A percentile compares a stretch with the other conserved stretches of the same genome.
Evolutionary conservation across 2,113 vertebrate genomes (phyloP).

Genomic region (Herpetotheres cachinnans): DNA sequence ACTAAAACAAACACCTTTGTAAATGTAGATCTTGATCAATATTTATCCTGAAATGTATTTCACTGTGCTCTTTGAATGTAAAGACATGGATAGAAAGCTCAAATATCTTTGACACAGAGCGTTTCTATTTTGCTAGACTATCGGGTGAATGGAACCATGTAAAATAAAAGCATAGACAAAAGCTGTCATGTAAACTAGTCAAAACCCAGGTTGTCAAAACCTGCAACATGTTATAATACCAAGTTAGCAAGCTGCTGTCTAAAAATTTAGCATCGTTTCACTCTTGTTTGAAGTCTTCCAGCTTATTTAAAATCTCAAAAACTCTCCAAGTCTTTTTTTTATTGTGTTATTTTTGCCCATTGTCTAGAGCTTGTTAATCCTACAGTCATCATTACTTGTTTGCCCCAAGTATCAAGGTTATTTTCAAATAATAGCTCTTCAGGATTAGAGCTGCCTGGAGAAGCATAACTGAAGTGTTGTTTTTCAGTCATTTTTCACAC

Average conservation of each 20-base stretch:
- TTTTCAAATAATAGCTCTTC: background rate
- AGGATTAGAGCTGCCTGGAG: background rate
- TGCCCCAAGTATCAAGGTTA: background rate
- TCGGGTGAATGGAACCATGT: background rate
- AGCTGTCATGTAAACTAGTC: background rate
- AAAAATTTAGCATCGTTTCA: background rate
- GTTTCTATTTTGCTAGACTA: background rate
- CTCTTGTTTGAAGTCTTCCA: background rate
- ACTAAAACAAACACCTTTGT: background rate
- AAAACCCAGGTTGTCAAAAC: background rate
- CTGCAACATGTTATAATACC: background rate
- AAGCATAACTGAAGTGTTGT: accelerated
- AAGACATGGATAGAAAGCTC: background rate
- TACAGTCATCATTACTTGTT: background rate
- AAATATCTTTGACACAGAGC: background rate
- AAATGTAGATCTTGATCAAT: background rate
- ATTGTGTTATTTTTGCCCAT: background rate
- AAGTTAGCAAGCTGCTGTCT: background rate
- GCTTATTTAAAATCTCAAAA: background rate
- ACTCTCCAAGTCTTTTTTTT: background rate
- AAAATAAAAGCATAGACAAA: background rate
- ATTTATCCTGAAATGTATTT: background rate
- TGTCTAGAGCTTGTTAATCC: background rate
- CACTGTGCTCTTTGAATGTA: background rate
- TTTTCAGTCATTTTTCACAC: background rate